Conservation (phyloP, 2,888 invertebrate genomes). For the Anthoptus insignis region DNA sequence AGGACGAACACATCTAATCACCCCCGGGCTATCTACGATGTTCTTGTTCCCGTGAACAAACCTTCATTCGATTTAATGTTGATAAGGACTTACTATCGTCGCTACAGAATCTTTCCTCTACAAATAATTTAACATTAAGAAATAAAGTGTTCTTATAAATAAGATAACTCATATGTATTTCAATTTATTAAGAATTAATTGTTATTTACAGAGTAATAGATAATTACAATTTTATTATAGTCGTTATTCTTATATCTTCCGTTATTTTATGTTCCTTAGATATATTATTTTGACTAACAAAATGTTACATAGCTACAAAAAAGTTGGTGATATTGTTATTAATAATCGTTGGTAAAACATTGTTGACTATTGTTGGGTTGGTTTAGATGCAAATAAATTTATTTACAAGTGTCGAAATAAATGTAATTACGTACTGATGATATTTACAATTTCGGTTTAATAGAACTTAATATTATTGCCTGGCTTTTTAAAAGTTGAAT, state of each 20-base stretch:
- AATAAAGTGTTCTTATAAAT: slow-evolving; percentile 82
- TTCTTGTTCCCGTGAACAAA: slow-evolving; percentile 39
- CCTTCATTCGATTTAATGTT: slow-evolving; percentile 49
- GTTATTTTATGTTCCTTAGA: too few relatives aligned
- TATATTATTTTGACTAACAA: too few relatives aligned
- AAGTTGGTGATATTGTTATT: background rate
- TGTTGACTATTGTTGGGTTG: slow-evolving; percentile 23
- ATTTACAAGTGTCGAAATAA: too few relatives aligned
- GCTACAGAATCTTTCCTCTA: slow-evolving; percentile 57
- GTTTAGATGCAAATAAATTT: slow-evolving; percentile 9
- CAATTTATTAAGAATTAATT: slow-evolving; percentile 10
- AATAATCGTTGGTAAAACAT: slow-evolving; percentile 12
- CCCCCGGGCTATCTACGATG: slow-evolving; percentile 66
- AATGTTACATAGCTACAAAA: too few relatives aligned
- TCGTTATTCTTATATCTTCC: slow-evolving; percentile 5
- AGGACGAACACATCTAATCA: slow-evolving; percentile 91
- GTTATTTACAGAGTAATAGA: slow-evolving; percentile 17
- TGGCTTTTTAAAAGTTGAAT: too few relatives aligned
- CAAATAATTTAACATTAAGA: slow-evolving; percentile 64
- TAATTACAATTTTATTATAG: slow-evolving; percentile 7
- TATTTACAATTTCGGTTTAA: background rate
- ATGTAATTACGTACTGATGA: too few relatives aligned
- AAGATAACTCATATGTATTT: slow-evolving; percentile 47
- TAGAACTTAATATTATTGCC: too few relatives aligned
- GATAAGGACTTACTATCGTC: slow-evolving; percentile 27